Evolutionary conservation across 1,140 invertebrate species (phyloP).

Genomic region (Acromyrmex heyeri): DNA sequence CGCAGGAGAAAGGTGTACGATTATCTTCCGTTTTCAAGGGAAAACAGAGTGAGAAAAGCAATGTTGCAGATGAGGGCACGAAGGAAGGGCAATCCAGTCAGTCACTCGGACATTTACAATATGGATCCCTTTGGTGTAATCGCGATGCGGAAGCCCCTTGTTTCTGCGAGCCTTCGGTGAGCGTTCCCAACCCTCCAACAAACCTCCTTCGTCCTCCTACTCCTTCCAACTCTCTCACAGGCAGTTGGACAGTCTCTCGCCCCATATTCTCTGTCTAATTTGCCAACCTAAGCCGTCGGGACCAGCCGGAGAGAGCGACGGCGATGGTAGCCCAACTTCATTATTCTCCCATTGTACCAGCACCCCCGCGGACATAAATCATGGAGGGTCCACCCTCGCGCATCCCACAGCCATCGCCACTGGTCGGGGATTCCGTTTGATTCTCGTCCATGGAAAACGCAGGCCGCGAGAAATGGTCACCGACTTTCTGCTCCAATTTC

Average conservation of each 20-base stretch:
- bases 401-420: conserved; percentile 50
- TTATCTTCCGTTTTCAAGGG: not conserved
- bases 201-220: not conserved
- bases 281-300: conserved; percentile 77
- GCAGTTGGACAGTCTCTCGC: conserved; percentile 72
- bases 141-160: conserved; percentile 74
- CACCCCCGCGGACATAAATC: conserved; percentile 81
- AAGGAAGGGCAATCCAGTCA: conserved; percentile 65
- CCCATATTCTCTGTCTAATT: conserved; percentile 79
- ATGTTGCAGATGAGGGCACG: conserved; percentile 28
- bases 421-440: conserved; percentile 70
- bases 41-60: conserved; percentile 66
- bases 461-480: conserved; percentile 40
- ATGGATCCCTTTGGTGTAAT: conserved; percentile 78
- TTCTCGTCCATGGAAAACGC: conserved; percentile 58
- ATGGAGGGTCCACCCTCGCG: conserved; percentile 71
- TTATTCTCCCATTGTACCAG: conserved; percentile 82
- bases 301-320: conserved; percentile 72
- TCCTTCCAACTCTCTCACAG: conserved; percentile 51
- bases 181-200: conserved; percentile 34
- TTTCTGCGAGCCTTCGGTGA: conserved; percentile 67
- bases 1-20: not conserved
- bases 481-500: conserved; percentile 71
- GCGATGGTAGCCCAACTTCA: conserved; percentile 76
- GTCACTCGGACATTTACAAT: conserved; percentile 77